These are phyloP conservation scores for Trichonephila clavipes DNA, from an alignment of 1,140 invertebrate genomes.

Conservation along the genomic window DNA sequence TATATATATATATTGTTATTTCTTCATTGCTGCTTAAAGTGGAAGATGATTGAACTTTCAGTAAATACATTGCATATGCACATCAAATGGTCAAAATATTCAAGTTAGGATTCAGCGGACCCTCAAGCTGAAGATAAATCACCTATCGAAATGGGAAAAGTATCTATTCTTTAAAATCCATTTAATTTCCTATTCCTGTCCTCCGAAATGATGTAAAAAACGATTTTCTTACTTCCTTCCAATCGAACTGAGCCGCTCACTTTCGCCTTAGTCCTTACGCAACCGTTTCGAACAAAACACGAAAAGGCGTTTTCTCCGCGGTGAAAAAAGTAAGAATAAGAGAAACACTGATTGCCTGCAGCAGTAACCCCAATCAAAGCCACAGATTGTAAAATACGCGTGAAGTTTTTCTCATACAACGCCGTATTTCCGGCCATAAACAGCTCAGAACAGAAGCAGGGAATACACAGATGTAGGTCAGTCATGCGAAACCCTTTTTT, in stretches of 20 bases:
- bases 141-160: no score
- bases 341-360: neutral
- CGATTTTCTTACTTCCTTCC: no score
- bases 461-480: slow-evolving; percentile 20
- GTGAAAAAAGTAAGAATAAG: neutral
- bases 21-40: no score
- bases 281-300: neutral
- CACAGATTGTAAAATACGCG: neutral
- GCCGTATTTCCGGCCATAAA: slow-evolving; percentile 19
- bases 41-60: no score
- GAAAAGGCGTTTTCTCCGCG: neutral
- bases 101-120: no score
- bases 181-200: no score
- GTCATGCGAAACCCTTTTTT: slow-evolving; percentile 10
- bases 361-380: neutral
- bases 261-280: neutral
- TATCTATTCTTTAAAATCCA: no score
- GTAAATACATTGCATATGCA: no score
- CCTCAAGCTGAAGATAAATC: no score
- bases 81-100: no score
- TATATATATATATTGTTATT: no score
- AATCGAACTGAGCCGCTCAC: neutral
- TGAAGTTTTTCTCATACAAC: neutral
- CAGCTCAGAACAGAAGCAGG: neutral
- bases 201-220: no score